These are phyloP conservation scores for Sarcophaga carnaria DNA, from an alignment of 2,888 invertebrate species.

Conservation along the genomic window DNA sequence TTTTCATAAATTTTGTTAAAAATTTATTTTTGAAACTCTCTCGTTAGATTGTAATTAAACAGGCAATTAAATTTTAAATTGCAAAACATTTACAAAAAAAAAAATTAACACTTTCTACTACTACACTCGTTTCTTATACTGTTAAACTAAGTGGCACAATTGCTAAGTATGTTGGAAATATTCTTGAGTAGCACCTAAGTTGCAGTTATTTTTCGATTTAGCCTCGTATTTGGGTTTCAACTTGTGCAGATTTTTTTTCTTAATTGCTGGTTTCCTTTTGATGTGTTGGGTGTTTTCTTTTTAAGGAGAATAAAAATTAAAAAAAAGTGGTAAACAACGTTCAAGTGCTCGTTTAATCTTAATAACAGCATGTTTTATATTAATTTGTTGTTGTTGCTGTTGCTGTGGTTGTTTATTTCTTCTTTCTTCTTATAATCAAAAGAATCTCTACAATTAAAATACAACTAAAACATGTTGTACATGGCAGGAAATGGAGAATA, in stretches of 20 bases:
- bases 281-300: neutral
- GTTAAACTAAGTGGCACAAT: neutral
- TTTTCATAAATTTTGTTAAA: neutral
- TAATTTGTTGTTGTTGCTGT: neutral
- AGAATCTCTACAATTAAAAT: slow-evolving; percentile 39
- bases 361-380: slow-evolving; percentile 44
- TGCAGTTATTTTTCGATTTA: neutral
- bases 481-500: neutral
- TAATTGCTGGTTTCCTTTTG: slow-evolving; percentile 4
- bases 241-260: neutral
- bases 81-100: slow-evolving; percentile 36
- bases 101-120: slow-evolving; percentile 32
- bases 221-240: neutral
- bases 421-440: neutral
- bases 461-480: slow-evolving; percentile 28
- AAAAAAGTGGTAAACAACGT: slow-evolving; percentile 26
- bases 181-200: neutral
- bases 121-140: neutral
- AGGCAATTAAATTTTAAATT: slow-evolving; percentile 54
- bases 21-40: neutral
- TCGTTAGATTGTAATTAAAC: slow-evolving; percentile 44
- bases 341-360: slow-evolving; percentile 47
- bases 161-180: neutral
- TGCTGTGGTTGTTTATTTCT: neutral
- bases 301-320: neutral